Base-by-base conservation (phyloP, 2,888 invertebrate genomes). In the Agonopterix arenella region DNA sequence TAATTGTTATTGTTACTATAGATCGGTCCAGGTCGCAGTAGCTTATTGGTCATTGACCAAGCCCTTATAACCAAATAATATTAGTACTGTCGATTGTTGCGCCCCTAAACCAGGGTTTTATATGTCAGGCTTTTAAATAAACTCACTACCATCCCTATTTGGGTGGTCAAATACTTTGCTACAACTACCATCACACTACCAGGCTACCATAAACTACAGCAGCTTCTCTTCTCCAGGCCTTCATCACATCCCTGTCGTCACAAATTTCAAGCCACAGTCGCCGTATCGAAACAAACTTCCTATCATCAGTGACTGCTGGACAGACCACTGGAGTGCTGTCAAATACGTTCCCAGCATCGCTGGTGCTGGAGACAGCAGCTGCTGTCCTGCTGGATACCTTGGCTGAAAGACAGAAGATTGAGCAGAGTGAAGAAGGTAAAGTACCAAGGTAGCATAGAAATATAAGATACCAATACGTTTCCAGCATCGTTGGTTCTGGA, bases 401-500 rank as follows among this genome's bases (percentile, higher is more conserved):
- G 9, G 69, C 73, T 0, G 54, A 49, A 5, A 40, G 68, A 9
- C 62, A 60, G 51, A 47, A 53, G 46, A 50, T 41, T 0, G 69
- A 66, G 37, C 55, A 51, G 9, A 56, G 53, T 8, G 63, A 64
- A 0, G 62, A 68, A 60, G 72, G 73, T 71, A 45, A 5, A 37
- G 16, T 46, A 37, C 37, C 45, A 37, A 38, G 45, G 1, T 16
- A 36, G 8, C 45, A 45, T 36, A 36, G 1, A 7, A 11, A n/a
- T 36, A n/a, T 11, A 45, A 4, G 11, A 28, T 0, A 76, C 76
- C 40, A 63, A 61, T 13, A 62, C 71, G 1, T 85, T 84, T 64
- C 80, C 86, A 0, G 80, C 84, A 0, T 59, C 84, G 0, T 56
- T 84, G 18, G 55, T 73, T 18, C 59, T 84, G 55, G 77, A 78